These are phyloP conservation scores for Datnioides undecimradiatus DNA, from an alignment of 2,113 vertebrate genomes.

Conservation along the genomic window DNA sequence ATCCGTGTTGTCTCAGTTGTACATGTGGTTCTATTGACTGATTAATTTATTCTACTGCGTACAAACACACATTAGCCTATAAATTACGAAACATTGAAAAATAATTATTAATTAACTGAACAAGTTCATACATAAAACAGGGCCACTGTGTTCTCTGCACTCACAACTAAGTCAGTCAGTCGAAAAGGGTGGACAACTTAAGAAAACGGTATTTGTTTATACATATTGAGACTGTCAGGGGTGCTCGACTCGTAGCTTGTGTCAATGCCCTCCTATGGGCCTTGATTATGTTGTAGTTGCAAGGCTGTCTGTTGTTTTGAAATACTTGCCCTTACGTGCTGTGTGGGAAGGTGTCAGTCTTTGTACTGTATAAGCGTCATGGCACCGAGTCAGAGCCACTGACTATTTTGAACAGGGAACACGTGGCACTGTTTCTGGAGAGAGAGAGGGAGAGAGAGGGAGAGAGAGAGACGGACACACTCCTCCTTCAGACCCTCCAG, in stretches of 20 bases:
- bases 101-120: no score
- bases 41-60: neutral
- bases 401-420: conserved; percentile 70
- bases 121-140: no score
- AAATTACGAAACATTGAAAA: neutral
- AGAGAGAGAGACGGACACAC: conserved; percentile 35
- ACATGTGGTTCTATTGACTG: neutral
- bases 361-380: conserved; percentile 2
- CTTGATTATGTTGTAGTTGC: neutral
- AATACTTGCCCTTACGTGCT: neutral
- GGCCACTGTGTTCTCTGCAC: no score
- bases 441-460: conserved; percentile 39
- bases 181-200: no score
- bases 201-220: no score
- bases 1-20: neutral
- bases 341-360: conserved; percentile 15
- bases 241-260: no score
- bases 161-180: no score
- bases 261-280: no score
- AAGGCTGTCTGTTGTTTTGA: neutral
- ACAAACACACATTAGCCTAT: neutral
- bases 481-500: conserved; percentile 48
- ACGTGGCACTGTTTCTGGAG: conserved; percentile 75
- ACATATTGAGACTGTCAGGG: no score
- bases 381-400: conserved; percentile 22